Evolutionary conservation across 2,113 vertebrate species (phyloP).

Genomic region (Mormyrus lacerda): DNA sequence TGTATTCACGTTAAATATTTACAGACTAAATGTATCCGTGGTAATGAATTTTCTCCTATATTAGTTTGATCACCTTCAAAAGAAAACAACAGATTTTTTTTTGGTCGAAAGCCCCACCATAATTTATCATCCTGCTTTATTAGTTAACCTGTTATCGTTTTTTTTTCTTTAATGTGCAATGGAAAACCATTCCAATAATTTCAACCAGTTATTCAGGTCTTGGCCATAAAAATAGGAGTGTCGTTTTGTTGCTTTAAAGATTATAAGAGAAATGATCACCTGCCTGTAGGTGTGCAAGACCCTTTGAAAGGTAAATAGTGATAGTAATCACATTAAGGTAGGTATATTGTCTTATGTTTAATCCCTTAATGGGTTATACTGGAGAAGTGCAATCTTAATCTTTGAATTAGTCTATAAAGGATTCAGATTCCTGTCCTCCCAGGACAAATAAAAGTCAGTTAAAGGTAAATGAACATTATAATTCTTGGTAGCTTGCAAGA

Average conservation of each 20-base stretch:
- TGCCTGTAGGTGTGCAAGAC: background rate
- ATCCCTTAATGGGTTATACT: slow-evolving; percentile 44
- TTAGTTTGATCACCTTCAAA: background rate
- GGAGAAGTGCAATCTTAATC: slow-evolving; percentile 31
- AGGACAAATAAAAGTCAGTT: background rate
- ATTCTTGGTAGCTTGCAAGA: background rate
- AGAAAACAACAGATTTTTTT: background rate
- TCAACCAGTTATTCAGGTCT: background rate
- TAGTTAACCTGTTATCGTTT: background rate
- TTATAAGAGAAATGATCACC: background rate
- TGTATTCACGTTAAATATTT: background rate
- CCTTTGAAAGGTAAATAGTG: slow-evolving; percentile 36
- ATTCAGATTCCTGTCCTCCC: slow-evolving; percentile 11
- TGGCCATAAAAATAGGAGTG: background rate
- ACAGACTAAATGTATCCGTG: background rate
- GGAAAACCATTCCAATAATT: background rate
- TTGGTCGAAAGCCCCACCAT: background rate
- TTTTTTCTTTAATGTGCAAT: background rate
- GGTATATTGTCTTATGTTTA: slow-evolving; percentile 49
- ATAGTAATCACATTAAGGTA: slow-evolving; percentile 40
- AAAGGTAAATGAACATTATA: background rate
- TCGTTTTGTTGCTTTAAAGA: background rate
- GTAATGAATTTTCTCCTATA: background rate
- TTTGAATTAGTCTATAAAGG: slow-evolving; percentile 38
- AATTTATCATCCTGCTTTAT: background rate